These are phyloP conservation scores for Panulirus ornatus DNA, from an alignment of 1,140 invertebrate genomes.

Conservation along the genomic window DNA sequence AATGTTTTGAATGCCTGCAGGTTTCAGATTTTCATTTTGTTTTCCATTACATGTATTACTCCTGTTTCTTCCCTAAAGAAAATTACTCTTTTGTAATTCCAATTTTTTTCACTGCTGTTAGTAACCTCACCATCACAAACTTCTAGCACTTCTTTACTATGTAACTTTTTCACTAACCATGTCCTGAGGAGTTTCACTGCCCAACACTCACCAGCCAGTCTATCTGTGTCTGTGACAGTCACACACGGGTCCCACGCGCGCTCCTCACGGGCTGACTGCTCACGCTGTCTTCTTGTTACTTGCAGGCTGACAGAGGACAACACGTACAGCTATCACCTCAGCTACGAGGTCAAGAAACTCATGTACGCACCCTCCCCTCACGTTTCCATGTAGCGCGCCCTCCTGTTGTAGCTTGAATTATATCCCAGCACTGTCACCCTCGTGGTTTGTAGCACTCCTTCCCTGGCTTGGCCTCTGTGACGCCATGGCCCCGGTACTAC, in stretches of 20 bases:
- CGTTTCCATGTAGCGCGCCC: constrained; percentile 65
- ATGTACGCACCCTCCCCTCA: constrained; percentile 88
- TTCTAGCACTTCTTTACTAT: constrained; percentile 40
- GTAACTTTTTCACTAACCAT: constrained; percentile 42
- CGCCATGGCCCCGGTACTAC: constrained; percentile 7
- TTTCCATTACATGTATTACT: no score
- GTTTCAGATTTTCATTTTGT: no score
- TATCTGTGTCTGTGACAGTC: constrained; percentile 46
- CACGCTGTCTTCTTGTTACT: constrained; percentile 76
- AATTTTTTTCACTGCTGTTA: constrained; percentile 36
- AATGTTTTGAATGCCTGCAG: no score
- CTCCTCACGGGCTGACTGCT: constrained; percentile 56
- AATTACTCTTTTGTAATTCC: no score
- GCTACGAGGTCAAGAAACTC: constrained; percentile 99
- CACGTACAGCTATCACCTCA: constrained; percentile 90
- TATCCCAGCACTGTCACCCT: constrained; percentile 38
- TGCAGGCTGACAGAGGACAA: constrained; percentile 87
- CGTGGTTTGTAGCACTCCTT: constrained; percentile 43
- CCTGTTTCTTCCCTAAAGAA: no score
- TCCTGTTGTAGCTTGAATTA: constrained; percentile 61
- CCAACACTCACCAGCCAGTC: constrained; percentile 45
- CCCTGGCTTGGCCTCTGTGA: neutral
- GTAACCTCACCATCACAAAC: constrained; percentile 35
- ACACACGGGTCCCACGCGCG: constrained; percentile 30
- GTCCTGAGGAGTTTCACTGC: constrained; percentile 53